These are phyloP conservation scores for Acinonyx jubatus DNA, from an alignment of 2,113 vertebrate species.

Conservation along the genomic window DNA sequence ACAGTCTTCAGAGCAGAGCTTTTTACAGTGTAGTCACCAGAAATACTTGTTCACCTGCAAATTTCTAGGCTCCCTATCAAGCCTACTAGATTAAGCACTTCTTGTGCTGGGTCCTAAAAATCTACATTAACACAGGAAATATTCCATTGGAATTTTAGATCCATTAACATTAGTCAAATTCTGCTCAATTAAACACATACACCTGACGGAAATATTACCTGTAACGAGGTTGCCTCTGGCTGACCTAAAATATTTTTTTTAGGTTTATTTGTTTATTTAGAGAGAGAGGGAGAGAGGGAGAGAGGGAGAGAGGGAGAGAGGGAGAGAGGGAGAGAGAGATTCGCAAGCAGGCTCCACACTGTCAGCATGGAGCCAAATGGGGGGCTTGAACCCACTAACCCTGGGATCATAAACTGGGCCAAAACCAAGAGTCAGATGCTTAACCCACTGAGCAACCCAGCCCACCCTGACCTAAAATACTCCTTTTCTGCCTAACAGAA, in stretches of 20 bases:
- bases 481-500: not conserved
- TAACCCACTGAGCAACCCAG: no score
- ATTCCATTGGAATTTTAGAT: not conserved
- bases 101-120: not conserved
- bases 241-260: not conserved
- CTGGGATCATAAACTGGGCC: no score
- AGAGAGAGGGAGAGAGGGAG: no score
- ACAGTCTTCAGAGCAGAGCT: not conserved
- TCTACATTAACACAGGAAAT: not conserved
- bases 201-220: not conserved
- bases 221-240: not conserved
- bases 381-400: no score
- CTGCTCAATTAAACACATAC: not conserved
- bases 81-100: not conserved
- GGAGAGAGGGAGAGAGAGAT: no score
- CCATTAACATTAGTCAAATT: not conserved
- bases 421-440: no score
- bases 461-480: not conserved
- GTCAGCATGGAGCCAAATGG: no score
- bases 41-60: not conserved
- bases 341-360: no score
- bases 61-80: not conserved
- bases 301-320: no score
- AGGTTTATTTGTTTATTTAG: no score
- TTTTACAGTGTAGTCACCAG: not conserved